Evolutionary conservation across 2,888 invertebrate genomes (phyloP), one percentile per base, ranked within the genome.

Genomic region (Caenorhabditis imperialis): DNA sequence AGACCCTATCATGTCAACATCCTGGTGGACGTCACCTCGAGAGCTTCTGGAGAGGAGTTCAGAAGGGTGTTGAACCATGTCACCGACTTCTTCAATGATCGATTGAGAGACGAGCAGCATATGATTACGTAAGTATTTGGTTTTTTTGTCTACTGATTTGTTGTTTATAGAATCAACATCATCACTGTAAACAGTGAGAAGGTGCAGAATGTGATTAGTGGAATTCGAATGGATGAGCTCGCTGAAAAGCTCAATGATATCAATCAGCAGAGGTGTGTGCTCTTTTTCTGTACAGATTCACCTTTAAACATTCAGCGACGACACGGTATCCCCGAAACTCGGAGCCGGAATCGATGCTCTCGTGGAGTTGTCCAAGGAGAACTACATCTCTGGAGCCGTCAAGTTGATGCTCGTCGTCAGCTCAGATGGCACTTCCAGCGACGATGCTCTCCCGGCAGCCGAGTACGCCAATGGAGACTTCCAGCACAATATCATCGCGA

Each of bases 1-100:
- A 77, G 83, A 33, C 84, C 86, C 1, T 83, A 81, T 54, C 80
- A 85, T 30, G 48, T 86, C 53, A 82, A 81, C 45, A 58, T 86
- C 25, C 67, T 86, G 38, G 61, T 85, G 47, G 86, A 86, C 51
- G 47, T 84, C 27, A 84, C 84, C 16, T 70, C 82, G 4, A 54
- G 85, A 55, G 70, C 83, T 12, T 57, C 79, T 5, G 27, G 51
- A 12, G 63, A 78, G 44, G 81, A 84, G 40, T 83, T 85, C 77
- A 55, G 77, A 3, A 53, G 58, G 8, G 83, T 83, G 8, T 50
- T 84, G 27, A 65, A 74, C 23, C 76, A 78, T 35, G 42, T 85
- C 16, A 38, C 71, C 20, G 71, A 67, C 22, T 85, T 83, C 74
- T 63, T 85, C 54, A 65, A 75, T 33, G 70, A 77, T 16, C 75